Conservation (phyloP, 2,888 invertebrate genomes). For the Hoplodrina blanda region DNA sequence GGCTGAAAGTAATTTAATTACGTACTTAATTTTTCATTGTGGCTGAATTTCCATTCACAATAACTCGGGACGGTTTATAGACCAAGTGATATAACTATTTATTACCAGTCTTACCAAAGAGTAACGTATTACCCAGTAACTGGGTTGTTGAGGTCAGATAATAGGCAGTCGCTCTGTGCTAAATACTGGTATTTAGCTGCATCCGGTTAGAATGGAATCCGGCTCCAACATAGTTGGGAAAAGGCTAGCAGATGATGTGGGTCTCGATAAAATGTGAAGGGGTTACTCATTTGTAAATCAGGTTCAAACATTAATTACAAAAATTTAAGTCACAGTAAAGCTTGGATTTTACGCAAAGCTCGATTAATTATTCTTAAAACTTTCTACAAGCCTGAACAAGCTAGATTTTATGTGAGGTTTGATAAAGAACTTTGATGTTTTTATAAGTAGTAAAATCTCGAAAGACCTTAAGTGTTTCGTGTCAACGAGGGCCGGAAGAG, state of each 20-base stretch:
- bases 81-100: neutral
- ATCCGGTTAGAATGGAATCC: too few species aligned
- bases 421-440: constrained; percentile 21
- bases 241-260: neutral
- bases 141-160: too few species aligned
- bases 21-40: constrained; percentile 27
- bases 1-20: constrained; percentile 48
- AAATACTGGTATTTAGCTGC: too few species aligned
- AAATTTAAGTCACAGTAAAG: constrained; percentile 28
- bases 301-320: constrained; percentile 38
- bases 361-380: constrained; percentile 20
- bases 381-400: constrained; percentile 24
- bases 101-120: too few species aligned
- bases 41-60: constrained; percentile 27
- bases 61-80: constrained; percentile 6
- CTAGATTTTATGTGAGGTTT: constrained; percentile 7
- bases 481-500: constrained; percentile 10
- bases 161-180: too few species aligned
- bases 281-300: constrained; percentile 22
- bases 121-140: too few species aligned
- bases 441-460: constrained; percentile 11
- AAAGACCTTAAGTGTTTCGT: constrained; percentile 6
- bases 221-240: too few species aligned
- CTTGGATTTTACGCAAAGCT: constrained; percentile 18
- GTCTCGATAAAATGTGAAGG: neutral